Evolutionary conservation across 2,113 vertebrate species (phyloP), one percentile per base, ranked within the genome.

Genomic region (Corynorhinus townsendii): DNA sequence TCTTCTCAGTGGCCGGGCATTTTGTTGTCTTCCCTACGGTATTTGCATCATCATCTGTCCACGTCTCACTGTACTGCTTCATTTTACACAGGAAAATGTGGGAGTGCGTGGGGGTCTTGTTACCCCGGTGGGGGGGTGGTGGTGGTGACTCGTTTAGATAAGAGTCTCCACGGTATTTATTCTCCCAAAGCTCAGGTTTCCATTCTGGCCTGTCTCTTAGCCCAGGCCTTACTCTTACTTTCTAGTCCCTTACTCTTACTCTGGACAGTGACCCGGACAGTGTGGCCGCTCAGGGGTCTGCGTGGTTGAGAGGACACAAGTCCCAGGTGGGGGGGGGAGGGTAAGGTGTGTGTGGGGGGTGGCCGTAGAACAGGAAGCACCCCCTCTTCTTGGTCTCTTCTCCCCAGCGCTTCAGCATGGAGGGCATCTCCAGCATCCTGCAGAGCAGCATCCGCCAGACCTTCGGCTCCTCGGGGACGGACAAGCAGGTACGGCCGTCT

Each of bases 341-440:
- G 0, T 12, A 2, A 85, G 26, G 0, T 15, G 2, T n/a, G n/a
- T n/a, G n/a, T n/a, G 83, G 28, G 0, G 19, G 47, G 59, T 11
- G 54, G 35, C 9, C 4, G 0, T 11, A n/a, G 47, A 24, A 24
- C 10, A 1, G 45, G 15, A 87, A 89, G 24, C 0, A 0, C 0
- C 12, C 38, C 47, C 38, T 11, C 38, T 6, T 14, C 69, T 26
- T 49, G 56, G 35, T 77, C 26, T 83, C 43, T 26, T 62, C 2
- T 35, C n/a, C 26, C 12, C 97, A 99, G 99, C 99, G 99, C 33
- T 99, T 99, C 98, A 99, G 99, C 98, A 99, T 99, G 99, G 99
- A 99, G 96, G 99, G 99, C 24, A 98, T 99, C 95, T 99, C 99
- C 97, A 99, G 98, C 98, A 99, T 99, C 89, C 98, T 99, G 96